Evolutionary conservation across 53 echinoderm and acorn worm genomes (phyloP), one percentile per base, ranked within the genome.

Genomic region (Paracentrotus lividus): DNA sequence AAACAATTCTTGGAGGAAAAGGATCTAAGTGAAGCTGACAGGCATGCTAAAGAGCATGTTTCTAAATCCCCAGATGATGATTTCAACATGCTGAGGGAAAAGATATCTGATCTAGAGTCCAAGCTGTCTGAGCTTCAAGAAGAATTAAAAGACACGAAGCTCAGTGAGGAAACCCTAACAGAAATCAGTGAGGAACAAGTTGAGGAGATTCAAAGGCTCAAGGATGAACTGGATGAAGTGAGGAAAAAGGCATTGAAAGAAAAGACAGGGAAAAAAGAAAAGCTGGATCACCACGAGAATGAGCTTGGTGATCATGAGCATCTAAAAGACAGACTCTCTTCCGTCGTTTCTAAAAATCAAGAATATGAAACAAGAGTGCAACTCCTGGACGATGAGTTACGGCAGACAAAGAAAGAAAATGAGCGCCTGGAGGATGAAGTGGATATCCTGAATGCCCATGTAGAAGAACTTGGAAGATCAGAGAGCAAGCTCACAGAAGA

Each of bases 401-500:
- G 92, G 57, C 88, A 95, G 68, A 43, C 84, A 29, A 92, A 94
- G 47, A 88, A 60, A 77, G 27, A 76, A 60, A 55, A 88, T 4
- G 84, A 94, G 45, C 53, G 40, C 10, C 92, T 93, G 40, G 61
- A 90, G 60, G 93, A 93, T 49, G 94, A 94, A 31, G 57, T 90
- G 18, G 90, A 52, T 57, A 51, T 56, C 26, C 51, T 89, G 5
- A 77, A 90, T 51, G 56, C 55, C 42, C 89, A 90, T 77, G 77
- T 95, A 4, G 93, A 93, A 90, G 95, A 96, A 76, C 95, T 95
- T 33, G 96, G 93, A 55, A 94, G 92, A n/a, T 95, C 96, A 8
- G 96, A 97, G 64, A 89, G 89, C 45, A 86, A 95, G 32, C 78
- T 96, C 8, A 96, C 85, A 60, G 91, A 94, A 77, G 97, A 98